These are phyloP conservation scores for Aphis gossypii DNA, from an alignment of 1,140 invertebrate genomes.

Conservation along the genomic window DNA sequence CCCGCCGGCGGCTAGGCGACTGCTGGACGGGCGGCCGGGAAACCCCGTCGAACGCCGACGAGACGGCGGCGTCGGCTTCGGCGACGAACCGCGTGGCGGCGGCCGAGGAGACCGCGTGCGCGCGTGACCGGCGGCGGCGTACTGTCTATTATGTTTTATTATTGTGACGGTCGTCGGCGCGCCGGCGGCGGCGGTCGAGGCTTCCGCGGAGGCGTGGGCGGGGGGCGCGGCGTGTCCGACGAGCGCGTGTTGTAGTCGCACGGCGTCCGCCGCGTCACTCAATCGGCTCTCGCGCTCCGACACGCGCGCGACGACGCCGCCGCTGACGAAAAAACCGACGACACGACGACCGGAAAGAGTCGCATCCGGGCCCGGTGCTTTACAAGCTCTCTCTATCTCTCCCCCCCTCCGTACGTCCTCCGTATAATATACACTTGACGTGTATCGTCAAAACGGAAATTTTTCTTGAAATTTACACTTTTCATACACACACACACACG, in stretches of 20 bases:
- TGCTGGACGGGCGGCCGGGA: neutral
- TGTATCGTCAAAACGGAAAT: neutral
- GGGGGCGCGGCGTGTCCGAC: conserved; percentile 41
- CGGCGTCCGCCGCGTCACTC: conserved; percentile 38
- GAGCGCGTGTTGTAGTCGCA: conserved; percentile 40
- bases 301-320: conserved; percentile 17
- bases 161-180: conserved; percentile 7
- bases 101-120: neutral
- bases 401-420: too few species aligned
- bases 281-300: neutral
- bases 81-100: neutral
- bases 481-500: neutral
- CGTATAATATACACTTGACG: too few species aligned
- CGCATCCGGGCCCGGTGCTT: neutral
- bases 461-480: neutral
- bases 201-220: neutral
- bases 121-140: conserved; percentile 8
- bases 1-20: neutral
- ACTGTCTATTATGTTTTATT: neutral
- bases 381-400: neutral
- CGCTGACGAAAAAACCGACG: neutral
- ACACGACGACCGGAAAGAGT: neutral
- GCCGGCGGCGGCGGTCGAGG: neutral
- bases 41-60: neutral
- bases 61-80: neutral